A percentile compares a stretch with the other conserved stretches of the same genome.
These are phyloP conservation scores for Pomatostomus ruficeps DNA, from an alignment of 2,113 vertebrate species.

Conservation along the genomic window DNA sequence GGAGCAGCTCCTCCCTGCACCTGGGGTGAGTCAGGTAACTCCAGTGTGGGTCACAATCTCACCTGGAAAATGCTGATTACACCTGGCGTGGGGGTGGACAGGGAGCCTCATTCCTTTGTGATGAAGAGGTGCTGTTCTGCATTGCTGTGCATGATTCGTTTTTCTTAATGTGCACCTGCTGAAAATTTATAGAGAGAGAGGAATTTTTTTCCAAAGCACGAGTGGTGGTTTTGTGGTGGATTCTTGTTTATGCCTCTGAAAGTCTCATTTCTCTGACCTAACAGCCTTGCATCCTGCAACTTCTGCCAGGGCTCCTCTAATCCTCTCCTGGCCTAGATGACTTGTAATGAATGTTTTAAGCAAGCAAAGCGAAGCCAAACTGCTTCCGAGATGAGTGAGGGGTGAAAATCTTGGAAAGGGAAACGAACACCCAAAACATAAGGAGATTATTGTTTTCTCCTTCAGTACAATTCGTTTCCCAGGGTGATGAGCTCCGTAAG, in stretches of 20 bases:
- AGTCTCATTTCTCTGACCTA: slow-evolving; percentile 1
- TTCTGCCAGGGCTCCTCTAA: slow-evolving; percentile 43
- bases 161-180: neutral
- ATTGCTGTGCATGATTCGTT: neutral
- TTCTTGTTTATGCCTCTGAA: slow-evolving; percentile 7
- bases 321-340: slow-evolving; percentile 51
- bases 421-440: slow-evolving; percentile 9
- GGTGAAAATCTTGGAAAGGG: slow-evolving; percentile 48
- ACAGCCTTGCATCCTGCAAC: slow-evolving; percentile 2
- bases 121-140: neutral
- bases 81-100: neutral
- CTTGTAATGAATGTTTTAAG: slow-evolving; percentile 39
- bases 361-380: slow-evolving; percentile 19
- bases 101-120: neutral
- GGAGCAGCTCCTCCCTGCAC: neutral
- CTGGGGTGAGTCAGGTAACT: neutral
- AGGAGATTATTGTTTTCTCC: slow-evolving; percentile 58
- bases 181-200: neutral
- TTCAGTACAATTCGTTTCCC: slow-evolving; percentile 35
- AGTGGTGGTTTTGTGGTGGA: neutral
- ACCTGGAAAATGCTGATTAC: neutral
- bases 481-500: slow-evolving; percentile 15
- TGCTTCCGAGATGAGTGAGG: slow-evolving; percentile 16
- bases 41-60: neutral
- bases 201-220: neutral